Evolutionary conservation across 2,113 vertebrate species (phyloP).

Genomic region (Pluvianellus socialis): DNA sequence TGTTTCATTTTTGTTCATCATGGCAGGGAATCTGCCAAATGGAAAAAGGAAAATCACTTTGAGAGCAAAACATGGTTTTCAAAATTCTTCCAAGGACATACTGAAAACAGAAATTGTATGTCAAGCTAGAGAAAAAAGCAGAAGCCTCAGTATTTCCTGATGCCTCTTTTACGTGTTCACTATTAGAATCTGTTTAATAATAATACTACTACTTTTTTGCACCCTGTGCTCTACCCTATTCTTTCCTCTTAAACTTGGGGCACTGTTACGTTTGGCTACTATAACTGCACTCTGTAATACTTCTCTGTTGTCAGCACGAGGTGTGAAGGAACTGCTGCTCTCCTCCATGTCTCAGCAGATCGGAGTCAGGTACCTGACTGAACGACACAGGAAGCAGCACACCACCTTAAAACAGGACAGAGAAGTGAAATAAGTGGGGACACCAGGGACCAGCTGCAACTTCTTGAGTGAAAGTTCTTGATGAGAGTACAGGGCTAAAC

Average conservation of each 20-base stretch:
- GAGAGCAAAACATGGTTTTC: background rate
- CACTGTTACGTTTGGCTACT: background rate
- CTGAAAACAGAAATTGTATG: background rate
- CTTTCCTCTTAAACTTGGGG: background rate
- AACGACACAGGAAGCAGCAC: background rate
- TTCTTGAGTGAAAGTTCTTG: background rate
- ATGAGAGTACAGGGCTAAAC: background rate
- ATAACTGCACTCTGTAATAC: background rate
- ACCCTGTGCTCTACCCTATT: background rate
- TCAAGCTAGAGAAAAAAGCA: background rate
- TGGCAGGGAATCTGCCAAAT: background rate
- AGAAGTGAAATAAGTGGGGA: background rate
- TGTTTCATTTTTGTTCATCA: background rate
- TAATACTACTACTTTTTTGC: background rate
- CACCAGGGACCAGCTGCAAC: background rate
- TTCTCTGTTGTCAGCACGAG: rapidly evolving
- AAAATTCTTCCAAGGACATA: background rate
- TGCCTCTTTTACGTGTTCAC: background rate
- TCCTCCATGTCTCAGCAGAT: background rate
- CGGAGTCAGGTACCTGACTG: rapidly evolving
- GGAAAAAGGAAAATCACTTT: background rate
- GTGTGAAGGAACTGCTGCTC: background rate
- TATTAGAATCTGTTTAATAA: background rate
- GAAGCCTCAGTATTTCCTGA: background rate
- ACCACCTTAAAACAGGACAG: background rate